A percentile compares a stretch with the other conserved stretches of the same genome.
Evolutionary conservation across 2,888 invertebrate species (phyloP).

Genomic region (Cotesia congregata): DNA sequence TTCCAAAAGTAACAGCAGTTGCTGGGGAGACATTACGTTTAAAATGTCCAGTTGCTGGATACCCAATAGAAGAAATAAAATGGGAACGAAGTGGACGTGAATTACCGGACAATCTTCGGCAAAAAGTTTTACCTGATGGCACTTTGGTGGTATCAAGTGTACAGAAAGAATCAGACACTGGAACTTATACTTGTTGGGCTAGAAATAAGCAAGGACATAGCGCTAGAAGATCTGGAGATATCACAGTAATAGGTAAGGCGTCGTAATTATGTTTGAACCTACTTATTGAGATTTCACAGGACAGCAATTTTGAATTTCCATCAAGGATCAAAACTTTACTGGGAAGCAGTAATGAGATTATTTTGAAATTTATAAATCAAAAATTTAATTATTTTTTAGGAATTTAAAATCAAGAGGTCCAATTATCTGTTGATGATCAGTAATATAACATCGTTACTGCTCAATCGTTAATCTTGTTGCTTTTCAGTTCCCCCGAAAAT

Average conservation of each 20-base stretch:
- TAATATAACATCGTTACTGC: slow-evolving; percentile 9
- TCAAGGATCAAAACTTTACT: neutral
- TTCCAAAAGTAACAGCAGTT: slow-evolving; percentile 86
- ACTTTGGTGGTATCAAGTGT: slow-evolving; percentile 82
- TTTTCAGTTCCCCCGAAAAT: slow-evolving; percentile 82
- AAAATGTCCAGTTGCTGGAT: slow-evolving; percentile 87
- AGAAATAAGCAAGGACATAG: slow-evolving; percentile 83
- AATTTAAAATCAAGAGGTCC: neutral
- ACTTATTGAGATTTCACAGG: slow-evolving; percentile 17
- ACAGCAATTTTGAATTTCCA: neutral
- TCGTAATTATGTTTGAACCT: slow-evolving; percentile 28
- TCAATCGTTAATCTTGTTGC: slow-evolving; percentile 43
- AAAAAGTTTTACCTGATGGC: slow-evolving; percentile 82
- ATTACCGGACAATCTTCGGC: slow-evolving; percentile 84
- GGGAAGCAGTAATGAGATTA: neutral
- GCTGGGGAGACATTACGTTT: slow-evolving; percentile 82
- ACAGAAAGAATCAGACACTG: slow-evolving; percentile 81
- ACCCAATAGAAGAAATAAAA: slow-evolving; percentile 84
- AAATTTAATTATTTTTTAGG: neutral
- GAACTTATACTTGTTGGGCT: slow-evolving; percentile 86
- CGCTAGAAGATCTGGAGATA: slow-evolving; percentile 81
- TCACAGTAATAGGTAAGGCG: slow-evolving; percentile 82
- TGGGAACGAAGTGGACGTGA: slow-evolving; percentile 84
- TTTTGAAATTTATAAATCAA: neutral
- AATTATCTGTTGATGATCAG: neutral